phyloP scores from a whole-genome alignment of 2,888 invertebrate genomes.

The Synergus umbraculus region DNA sequence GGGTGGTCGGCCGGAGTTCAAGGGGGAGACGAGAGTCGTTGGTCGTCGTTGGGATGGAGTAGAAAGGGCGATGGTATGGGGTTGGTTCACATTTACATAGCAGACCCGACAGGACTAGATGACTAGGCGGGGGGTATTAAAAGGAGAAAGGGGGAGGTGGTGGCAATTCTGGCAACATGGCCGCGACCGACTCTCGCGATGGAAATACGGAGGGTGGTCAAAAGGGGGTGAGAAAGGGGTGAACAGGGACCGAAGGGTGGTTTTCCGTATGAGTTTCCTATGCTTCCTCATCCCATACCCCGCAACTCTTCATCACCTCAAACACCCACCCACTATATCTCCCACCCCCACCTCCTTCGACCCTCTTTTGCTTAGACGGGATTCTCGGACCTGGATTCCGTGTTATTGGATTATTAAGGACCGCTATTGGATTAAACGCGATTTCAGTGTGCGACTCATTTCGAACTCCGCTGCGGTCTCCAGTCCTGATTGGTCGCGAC shows the following conservation, averaged over 20 bases:
- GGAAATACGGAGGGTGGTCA: conserved; percentile 62
- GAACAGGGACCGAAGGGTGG: conserved; percentile 54
- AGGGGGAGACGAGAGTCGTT: conserved; percentile 63
- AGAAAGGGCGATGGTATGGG: conserved; percentile 63
- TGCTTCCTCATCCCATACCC: conserved; percentile 52
- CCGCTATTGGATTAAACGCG: conserved; percentile 75
- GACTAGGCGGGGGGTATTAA: conserved; percentile 76
- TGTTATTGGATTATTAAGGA: conserved; percentile 76
- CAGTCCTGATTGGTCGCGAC: conserved; percentile 51
- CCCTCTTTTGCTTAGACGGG: conserved; percentile 70
- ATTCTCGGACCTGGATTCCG: conserved; percentile 62
- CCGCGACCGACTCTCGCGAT: conserved; percentile 70
- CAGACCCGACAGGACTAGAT: conserved; percentile 76
- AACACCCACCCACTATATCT: conserved; percentile 40
- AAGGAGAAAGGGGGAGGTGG: conserved; percentile 75
- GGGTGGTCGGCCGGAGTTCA: conserved; percentile 66
- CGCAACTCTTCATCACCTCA: conserved; percentile 42
- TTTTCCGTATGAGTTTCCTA: conserved; percentile 64
- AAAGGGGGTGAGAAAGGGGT: conserved; percentile 56
- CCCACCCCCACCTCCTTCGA: conserved; percentile 52
- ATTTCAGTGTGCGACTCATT: conserved; percentile 65
- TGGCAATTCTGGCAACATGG: conserved; percentile 77
- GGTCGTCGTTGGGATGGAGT: conserved; percentile 62
- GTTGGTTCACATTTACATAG: conserved; percentile 77
- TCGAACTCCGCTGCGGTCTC: conserved; percentile 39